Percentiles rank a stretch among this genome's conserved stretches.
These are phyloP conservation scores for Lanius collurio DNA, from an alignment of 2,113 vertebrate genomes.

Conservation along the genomic window DNA sequence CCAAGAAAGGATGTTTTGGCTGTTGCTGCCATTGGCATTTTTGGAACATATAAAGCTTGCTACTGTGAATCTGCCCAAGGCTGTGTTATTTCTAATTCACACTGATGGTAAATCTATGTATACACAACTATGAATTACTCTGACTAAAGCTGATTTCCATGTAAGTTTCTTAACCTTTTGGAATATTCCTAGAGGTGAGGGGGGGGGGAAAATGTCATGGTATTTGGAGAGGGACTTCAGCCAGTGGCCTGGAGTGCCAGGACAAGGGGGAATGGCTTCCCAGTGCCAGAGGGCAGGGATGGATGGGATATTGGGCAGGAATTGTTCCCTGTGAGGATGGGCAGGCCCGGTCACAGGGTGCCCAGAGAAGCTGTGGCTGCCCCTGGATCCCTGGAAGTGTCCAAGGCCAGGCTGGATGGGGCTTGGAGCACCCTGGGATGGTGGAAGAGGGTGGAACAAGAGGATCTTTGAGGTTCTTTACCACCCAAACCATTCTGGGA, in stretches of 20 bases:
- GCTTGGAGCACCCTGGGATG: too few species aligned
- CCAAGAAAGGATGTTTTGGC: not conserved
- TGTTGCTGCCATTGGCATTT: not conserved
- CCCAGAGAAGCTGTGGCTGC: too few species aligned
- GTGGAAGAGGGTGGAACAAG: too few species aligned
- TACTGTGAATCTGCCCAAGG: not conserved
- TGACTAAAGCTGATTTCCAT: not conserved
- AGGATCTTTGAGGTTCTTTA: too few species aligned
- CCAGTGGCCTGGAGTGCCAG: not conserved
- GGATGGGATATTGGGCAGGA: not conserved
- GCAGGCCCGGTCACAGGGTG: too few species aligned
- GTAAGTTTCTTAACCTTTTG: not conserved
- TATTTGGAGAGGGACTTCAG: not conserved
- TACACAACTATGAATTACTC: not conserved
- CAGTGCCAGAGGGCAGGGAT: not conserved
- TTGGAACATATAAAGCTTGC: not conserved
- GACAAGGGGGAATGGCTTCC: not conserved
- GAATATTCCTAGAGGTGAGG: not conserved
- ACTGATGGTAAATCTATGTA: not conserved
- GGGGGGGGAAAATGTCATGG: rapidly evolving
- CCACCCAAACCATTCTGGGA: too few species aligned
- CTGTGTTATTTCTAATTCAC: not conserved
- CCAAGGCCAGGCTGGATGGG: too few species aligned
- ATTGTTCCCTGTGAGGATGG: not conserved
- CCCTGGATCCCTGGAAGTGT: too few species aligned